Evolutionary conservation across 2,113 vertebrate species (phyloP).

Genomic region (Calyptommatus sinebrachiatus): DNA sequence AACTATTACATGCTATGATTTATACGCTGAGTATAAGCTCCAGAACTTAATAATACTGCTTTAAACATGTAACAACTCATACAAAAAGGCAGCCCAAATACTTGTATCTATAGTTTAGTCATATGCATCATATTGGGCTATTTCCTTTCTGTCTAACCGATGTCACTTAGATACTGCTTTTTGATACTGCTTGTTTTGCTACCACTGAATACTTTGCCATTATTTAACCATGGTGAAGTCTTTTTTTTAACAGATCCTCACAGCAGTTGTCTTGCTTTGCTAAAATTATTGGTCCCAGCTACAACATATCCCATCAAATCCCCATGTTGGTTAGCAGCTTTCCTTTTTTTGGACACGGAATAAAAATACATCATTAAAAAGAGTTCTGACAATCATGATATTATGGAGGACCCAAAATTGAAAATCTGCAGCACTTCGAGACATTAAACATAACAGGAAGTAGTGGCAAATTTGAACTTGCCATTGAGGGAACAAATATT

Average conservation of each 20-base stretch:
- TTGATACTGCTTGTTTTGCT: constrained; percentile 10
- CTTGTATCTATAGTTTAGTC: constrained; percentile 41
- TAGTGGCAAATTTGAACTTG: not conserved
- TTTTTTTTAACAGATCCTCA: constrained; percentile 8
- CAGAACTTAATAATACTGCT: not conserved
- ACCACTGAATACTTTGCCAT: not conserved
- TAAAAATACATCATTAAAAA: not conserved
- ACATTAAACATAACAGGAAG: not conserved
- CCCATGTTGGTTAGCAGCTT: not conserved
- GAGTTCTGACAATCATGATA: constrained; percentile 5
- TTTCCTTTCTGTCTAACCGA: constrained; percentile 25
- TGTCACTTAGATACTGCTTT: constrained; percentile 31
- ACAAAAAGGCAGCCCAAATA: constrained; percentile 14
- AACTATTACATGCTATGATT: not conserved
- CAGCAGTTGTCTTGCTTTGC: not conserved
- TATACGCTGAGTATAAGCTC: not conserved
- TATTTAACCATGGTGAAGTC: not conserved
- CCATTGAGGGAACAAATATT: not conserved
- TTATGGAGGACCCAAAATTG: not conserved
- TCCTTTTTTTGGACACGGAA: constrained; percentile 16
- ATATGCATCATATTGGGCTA: not conserved
- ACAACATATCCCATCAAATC: not conserved
- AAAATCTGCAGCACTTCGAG: not conserved
- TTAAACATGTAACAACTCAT: constrained; percentile 2
- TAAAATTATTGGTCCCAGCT: not conserved